phyloP scores from a whole-genome alignment of 2,113 vertebrate species.

The Paracanthobrama guichenoti region DNA sequence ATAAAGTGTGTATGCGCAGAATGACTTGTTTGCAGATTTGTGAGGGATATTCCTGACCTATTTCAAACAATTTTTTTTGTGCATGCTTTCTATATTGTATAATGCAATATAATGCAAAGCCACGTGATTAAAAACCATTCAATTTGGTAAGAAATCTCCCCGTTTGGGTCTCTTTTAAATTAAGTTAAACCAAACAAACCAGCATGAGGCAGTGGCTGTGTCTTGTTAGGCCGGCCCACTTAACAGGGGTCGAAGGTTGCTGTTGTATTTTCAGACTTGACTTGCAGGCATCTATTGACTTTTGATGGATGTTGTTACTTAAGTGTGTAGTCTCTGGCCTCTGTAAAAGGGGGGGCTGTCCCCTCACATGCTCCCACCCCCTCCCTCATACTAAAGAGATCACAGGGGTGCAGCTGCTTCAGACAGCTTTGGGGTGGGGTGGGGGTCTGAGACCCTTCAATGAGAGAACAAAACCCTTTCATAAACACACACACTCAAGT shows the following conservation, averaged over 20 bases:
- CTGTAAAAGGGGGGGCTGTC: conserved; percentile 77
- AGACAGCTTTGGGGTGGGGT: conserved; percentile 76
- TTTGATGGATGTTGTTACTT: conserved; percentile 83
- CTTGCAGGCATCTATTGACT: conserved; percentile 82
- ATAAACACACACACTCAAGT: conserved; percentile 47
- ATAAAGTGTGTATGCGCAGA: background rate
- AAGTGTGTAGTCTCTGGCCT: conserved; percentile 77
- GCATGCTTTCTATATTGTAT: background rate
- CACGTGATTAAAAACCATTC: conserved; percentile 29
- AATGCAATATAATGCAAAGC: background rate
- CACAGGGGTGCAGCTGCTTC: conserved; percentile 83
- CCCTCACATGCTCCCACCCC: conserved; percentile 69
- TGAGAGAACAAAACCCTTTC: conserved; percentile 61
- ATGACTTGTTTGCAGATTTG: background rate
- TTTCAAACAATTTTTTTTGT: background rate
- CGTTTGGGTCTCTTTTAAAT: conserved; percentile 47
- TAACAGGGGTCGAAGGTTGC: conserved; percentile 77
- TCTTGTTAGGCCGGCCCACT: conserved; percentile 69
- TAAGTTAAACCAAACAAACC: conserved; percentile 59
- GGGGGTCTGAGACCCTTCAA: conserved; percentile 75
- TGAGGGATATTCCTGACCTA: background rate
- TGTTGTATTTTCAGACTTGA: conserved; percentile 83
- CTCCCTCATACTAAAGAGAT: conserved; percentile 69
- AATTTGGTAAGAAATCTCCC: conserved; percentile 7
- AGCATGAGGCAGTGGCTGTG: conserved; percentile 54